These are phyloP conservation scores for Drosophila ohnishii DNA, from an alignment of 1,140 invertebrate species.

Conservation along the genomic window DNA sequence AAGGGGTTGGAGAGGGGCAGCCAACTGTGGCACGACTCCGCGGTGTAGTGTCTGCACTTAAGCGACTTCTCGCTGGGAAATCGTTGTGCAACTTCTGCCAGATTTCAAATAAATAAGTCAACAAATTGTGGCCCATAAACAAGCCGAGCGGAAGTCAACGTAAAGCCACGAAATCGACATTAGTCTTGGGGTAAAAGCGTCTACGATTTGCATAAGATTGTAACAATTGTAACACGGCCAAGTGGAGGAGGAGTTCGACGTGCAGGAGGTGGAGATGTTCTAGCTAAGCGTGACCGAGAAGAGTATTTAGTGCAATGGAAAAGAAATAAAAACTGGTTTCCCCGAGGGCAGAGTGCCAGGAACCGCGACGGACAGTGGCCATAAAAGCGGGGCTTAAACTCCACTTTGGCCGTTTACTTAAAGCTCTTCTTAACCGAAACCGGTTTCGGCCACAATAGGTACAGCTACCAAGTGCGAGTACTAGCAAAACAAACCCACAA, in stretches of 20 bases:
- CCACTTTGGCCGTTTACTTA: slow-evolving; percentile 45
- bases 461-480: slow-evolving; percentile 49
- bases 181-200: slow-evolving; percentile 17
- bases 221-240: slow-evolving; percentile 16
- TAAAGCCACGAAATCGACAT: slow-evolving; percentile 38
- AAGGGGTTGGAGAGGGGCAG: slow-evolving; percentile 24
- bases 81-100: slow-evolving; percentile 56
- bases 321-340: slow-evolving; percentile 55
- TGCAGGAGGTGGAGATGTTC: slow-evolving; percentile 49
- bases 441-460: slow-evolving; percentile 56
- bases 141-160: slow-evolving; percentile 46
- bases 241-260: slow-evolving; percentile 1
- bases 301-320: slow-evolving; percentile 25
- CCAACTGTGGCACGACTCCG: slow-evolving; percentile 51
- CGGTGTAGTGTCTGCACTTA: slow-evolving; percentile 63
- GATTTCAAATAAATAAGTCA: slow-evolving; percentile 62
- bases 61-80: slow-evolving; percentile 64
- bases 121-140: slow-evolving; percentile 53
- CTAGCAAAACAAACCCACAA: slow-evolving; percentile 53
- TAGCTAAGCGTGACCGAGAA: slow-evolving; percentile 70
- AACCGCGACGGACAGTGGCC: slow-evolving; percentile 44
- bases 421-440: slow-evolving; percentile 44
- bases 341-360: slow-evolving; percentile 60
- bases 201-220: slow-evolving; percentile 68
- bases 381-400: slow-evolving; percentile 47